Percentiles rank a stretch among this genome's conserved stretches.
phyloP scores from a whole-genome alignment of 92 coral and sea anemone genomes.

The Palythoa grandis region DNA sequence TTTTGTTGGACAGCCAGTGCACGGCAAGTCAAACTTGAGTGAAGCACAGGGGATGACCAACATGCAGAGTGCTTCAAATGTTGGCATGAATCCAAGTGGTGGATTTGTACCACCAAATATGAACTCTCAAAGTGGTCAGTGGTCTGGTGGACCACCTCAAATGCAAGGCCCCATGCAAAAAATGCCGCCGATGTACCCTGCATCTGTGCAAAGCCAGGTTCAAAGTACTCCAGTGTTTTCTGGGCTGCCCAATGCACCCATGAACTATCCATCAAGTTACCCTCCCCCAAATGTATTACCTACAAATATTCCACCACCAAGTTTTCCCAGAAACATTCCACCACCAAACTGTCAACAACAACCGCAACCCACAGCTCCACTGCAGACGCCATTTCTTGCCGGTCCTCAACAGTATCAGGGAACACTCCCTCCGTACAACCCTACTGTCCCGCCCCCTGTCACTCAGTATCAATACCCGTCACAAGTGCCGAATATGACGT shows the following conservation, averaged over 20 bases:
- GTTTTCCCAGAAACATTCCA: constrained; percentile 75
- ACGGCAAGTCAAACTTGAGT: constrained; percentile 13
- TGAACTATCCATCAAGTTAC: constrained; percentile 30
- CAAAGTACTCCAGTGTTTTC: constrained; percentile 13
- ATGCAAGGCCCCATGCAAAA: constrained; percentile 18
- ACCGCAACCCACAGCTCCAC: constrained; percentile 34
- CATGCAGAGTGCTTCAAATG: neutral
- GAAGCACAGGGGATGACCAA: neutral
- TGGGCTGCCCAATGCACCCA: constrained; percentile 12
- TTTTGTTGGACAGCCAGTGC: constrained; percentile 15
- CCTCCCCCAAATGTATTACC: constrained; percentile 74
- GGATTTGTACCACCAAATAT: constrained; percentile 2
- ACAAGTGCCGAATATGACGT: constrained; percentile 17
- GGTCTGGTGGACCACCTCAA: constrained; percentile 15
- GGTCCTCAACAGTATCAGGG: constrained; percentile 67
- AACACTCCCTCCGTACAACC: constrained; percentile 51
- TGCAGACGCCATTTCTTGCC: constrained; percentile 14
- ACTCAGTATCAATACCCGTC: constrained; percentile 35
- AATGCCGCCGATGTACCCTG: constrained; percentile 25
- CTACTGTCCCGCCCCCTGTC: constrained; percentile 34
- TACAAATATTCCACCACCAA: constrained; percentile 72
- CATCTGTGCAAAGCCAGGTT: constrained; percentile 25
- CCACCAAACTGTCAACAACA: constrained; percentile 79
- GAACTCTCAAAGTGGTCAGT: constrained; percentile 31
- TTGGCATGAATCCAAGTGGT: neutral